phyloP scores from a whole-genome alignment of 2,888 invertebrate species.

The Amblyjoppa fuscipennis region DNA sequence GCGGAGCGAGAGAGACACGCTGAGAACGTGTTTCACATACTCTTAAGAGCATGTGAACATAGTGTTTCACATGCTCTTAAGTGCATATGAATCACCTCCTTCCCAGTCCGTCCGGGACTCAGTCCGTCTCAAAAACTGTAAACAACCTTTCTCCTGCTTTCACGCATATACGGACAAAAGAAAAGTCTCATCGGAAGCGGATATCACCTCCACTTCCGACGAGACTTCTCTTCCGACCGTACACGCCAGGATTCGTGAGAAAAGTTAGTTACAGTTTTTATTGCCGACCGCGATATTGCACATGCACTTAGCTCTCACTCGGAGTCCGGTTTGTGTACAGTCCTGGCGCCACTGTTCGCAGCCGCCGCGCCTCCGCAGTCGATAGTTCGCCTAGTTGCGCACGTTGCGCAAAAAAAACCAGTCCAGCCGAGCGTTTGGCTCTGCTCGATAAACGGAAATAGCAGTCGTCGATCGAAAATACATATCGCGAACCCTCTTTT shows the following conservation, averaged over 20 bases:
- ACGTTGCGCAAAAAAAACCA: slow-evolving; percentile 20
- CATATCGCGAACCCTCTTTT: neutral
- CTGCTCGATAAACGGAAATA: slow-evolving; percentile 54
- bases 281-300: neutral
- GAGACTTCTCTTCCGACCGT: too few relatives aligned
- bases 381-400: slow-evolving; percentile 50
- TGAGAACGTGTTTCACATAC: too few relatives aligned
- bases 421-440: slow-evolving; percentile 45
- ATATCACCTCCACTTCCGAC: too few relatives aligned
- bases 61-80: neutral
- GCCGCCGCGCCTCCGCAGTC: neutral
- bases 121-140: too few relatives aligned
- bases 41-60: too few relatives aligned
- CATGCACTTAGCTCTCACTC: neutral
- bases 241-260: too few relatives aligned
- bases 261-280: neutral
- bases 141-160: too few relatives aligned
- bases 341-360: slow-evolving; percentile 13
- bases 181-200: too few relatives aligned
- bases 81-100: too few relatives aligned
- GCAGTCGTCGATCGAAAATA: slow-evolving; percentile 7
- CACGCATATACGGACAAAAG: too few relatives aligned
- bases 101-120: too few relatives aligned
- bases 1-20: too few relatives aligned
- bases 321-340: neutral